Conservation (phyloP, 2,113 vertebrate species). For the Sinocyclocheilus grahami region DNA sequence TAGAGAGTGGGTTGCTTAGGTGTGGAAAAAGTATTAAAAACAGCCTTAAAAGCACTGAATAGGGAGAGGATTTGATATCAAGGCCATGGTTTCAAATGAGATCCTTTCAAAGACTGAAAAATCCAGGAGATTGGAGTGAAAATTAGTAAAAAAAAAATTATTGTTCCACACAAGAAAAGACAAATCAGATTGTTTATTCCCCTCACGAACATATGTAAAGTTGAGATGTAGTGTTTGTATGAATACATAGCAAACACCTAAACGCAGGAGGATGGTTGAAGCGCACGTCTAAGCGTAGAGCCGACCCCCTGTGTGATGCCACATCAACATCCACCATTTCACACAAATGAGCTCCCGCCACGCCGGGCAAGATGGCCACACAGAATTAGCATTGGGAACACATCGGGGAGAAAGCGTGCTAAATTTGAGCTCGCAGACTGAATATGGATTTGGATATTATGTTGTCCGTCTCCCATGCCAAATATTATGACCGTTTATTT, state of each 20-base stretch:
- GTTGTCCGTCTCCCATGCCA: constrained; percentile 70
- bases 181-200: constrained; percentile 18
- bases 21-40: neutral
- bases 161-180: constrained; percentile 63
- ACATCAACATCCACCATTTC: constrained; percentile 73
- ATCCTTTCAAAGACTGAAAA: constrained; percentile 14
- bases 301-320: constrained; percentile 75
- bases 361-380: constrained; percentile 59
- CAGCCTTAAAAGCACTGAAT: neutral
- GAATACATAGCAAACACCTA: constrained; percentile 74
- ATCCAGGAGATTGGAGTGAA: neutral
- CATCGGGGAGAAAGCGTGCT: constrained; percentile 66
- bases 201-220: constrained; percentile 59
- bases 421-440: constrained; percentile 74
- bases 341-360: constrained; percentile 70
- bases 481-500: constrained; percentile 70
- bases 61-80: neutral
- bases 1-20: neutral
- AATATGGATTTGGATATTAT: constrained; percentile 82
- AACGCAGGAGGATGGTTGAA: constrained; percentile 30
- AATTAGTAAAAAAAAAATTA: neutral
- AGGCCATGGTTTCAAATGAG: neutral
- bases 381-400: constrained; percentile 73
- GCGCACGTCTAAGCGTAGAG: constrained; percentile 60
- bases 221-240: constrained; percentile 66